Evolutionary conservation across 2,888 invertebrate genomes (phyloP), one percentile per base, ranked within the genome.

Genomic region (Dasysyrphus albostriatus): DNA sequence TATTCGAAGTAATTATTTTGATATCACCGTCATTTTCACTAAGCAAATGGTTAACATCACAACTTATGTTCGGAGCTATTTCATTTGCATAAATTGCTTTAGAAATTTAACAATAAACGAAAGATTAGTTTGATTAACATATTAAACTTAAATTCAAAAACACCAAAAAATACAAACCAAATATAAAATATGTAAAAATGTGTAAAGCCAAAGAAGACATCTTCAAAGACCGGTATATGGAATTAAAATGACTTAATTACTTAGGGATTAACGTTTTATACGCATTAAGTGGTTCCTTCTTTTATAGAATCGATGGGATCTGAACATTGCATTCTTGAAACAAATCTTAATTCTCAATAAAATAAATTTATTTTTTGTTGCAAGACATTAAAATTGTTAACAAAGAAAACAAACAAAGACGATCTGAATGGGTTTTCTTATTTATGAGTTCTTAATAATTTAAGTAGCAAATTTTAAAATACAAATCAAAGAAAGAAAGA

Each of bases 1-100:
- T 51, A 39, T 37, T 49, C 42, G 19, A 49, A 12, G 29, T n/a
- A 16, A 34, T 19, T 42, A 34, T 44, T 51, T 70, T 44, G 0
- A 37, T 54, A 29, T 54, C 61, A 9, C 47, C 47, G 49, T 29
- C 47, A 14, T 65, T 65, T 63, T 49, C 79, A 1, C 2, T 42
- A 12, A 54, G 6, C 9, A 63, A 5, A 8, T 63, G 34, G n/a
- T 8, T 37, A 47, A 0, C 6, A 1, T 16, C 32, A 16, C 63
- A 65, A 10, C 16, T 24, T 4, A 10, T 32, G 16, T 29, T 65
- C n/a, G 32, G 5, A 5, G 5, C 3, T 7, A 34, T 34, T 7
- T 49, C 19, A 19, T 5, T 14, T 34, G 34, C 67, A 37, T 24
- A 37, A 3, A 34, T 49, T 34, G 34, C 12, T 34, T 47, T 8